Percentiles rank a stretch among this genome's conserved stretches.
Evolutionary conservation across 2,888 invertebrate genomes (phyloP).

Genomic region (Tupiocoris notatus): DNA sequence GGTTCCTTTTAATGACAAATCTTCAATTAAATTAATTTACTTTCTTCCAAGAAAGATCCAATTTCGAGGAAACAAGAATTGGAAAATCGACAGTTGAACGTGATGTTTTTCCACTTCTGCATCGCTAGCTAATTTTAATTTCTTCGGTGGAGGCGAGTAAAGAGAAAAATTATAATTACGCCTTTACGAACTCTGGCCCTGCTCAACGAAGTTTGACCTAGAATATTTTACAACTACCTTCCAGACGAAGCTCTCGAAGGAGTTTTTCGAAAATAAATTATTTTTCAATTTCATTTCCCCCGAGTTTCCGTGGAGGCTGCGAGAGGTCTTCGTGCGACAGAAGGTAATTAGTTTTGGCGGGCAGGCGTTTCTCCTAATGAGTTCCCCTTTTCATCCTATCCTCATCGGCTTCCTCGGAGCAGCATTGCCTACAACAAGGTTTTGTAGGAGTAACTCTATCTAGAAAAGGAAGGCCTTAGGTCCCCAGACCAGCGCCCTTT

Average conservation of each 20-base stretch:
- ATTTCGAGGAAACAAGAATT: neutral
- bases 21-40: too few species aligned
- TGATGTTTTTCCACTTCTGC: neutral
- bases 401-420: neutral
- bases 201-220: neutral
- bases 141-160: neutral
- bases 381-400: constrained; percentile 12
- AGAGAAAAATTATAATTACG: neutral
- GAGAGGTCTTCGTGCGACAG: constrained; percentile 15
- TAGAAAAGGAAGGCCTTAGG: neutral
- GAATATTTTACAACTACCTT: constrained; percentile 4
- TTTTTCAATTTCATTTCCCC: constrained; percentile 38
- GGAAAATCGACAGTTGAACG: neutral
- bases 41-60: too few species aligned
- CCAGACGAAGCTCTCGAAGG: neutral
- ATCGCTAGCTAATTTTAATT: neutral
- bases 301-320: constrained; percentile 1
- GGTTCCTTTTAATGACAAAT: too few species aligned
- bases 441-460: constrained; percentile 25
- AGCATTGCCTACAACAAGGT: constrained; percentile 5
- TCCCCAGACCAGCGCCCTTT: constrained; percentile 10
- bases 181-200: neutral
- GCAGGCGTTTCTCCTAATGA: constrained; percentile 37
- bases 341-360: constrained; percentile 38
- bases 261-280: constrained; percentile 36